Percentiles rank a stretch among this genome's conserved stretches.
Evolutionary conservation across 1,140 invertebrate species (phyloP).

Genomic region (Tribolium castaneum): DNA sequence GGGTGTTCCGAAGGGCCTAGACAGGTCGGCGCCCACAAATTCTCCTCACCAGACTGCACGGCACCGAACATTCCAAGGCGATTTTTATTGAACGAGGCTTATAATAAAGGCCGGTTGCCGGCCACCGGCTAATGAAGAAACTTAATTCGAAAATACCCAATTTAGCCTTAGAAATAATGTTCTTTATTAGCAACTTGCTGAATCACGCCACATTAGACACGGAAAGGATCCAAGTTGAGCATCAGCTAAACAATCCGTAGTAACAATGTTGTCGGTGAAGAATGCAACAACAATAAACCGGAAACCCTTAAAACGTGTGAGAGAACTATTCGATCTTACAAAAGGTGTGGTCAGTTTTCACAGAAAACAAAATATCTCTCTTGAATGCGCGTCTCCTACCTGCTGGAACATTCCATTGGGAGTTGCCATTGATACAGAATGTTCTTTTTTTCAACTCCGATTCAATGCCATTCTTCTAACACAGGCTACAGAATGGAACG

Average conservation of each 20-base stretch:
- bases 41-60: slow-evolving; percentile 16
- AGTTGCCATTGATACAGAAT: slow-evolving; percentile 62
- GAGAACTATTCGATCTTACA: slow-evolving; percentile 59
- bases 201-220: slow-evolving; percentile 54
- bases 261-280: slow-evolving; percentile 61
- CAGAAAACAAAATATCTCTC: slow-evolving; percentile 61
- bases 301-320: slow-evolving; percentile 62
- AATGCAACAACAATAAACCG: slow-evolving; percentile 60
- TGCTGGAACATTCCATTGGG: slow-evolving; percentile 59
- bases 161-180: slow-evolving; percentile 28
- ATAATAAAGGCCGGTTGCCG: slow-evolving; percentile 1
- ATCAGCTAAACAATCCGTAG: slow-evolving; percentile 59
- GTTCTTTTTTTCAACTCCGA: slow-evolving; percentile 57
- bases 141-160: slow-evolving; percentile 29
- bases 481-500: slow-evolving; percentile 49
- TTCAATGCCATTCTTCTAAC: slow-evolving; percentile 53
- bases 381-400: slow-evolving; percentile 55
- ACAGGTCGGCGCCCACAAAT: slow-evolving; percentile 41
- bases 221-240: slow-evolving; percentile 54
- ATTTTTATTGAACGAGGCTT: slow-evolving; percentile 1
- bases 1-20: slow-evolving; percentile 36
- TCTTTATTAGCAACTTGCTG: slow-evolving; percentile 46
- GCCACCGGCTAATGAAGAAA: slow-evolving; percentile 7
- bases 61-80: slow-evolving; percentile 15
- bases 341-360: slow-evolving; percentile 63